A percentile compares a stretch with the other conserved stretches of the same genome.
Evolutionary conservation across 2,113 vertebrate species (phyloP).

Genomic region (Cephalopholis sonnerati): DNA sequence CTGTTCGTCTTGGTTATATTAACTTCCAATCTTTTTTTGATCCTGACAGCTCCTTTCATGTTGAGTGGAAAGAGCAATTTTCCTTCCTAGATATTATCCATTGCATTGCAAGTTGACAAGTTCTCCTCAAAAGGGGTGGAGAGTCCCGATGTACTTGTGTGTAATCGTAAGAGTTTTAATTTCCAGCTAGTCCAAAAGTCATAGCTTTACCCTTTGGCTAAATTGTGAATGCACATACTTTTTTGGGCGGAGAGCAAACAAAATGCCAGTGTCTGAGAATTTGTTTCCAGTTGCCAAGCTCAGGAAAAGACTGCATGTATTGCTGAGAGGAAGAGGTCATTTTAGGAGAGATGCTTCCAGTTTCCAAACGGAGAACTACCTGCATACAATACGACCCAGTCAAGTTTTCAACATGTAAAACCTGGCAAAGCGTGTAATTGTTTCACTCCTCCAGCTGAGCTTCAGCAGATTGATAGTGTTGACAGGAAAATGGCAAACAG

Average conservation of each 20-base stretch:
- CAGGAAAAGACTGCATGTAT: conserved; percentile 23
- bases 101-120: conserved; percentile 26
- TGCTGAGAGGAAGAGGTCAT: conserved; percentile 25
- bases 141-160: neutral
- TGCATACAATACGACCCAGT: conserved; percentile 46
- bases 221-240: conserved; percentile 30
- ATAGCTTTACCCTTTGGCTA: conserved; percentile 16
- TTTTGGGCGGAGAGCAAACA: conserved; percentile 25
- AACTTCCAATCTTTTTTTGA: conserved; percentile 15
- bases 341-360: conserved; percentile 34
- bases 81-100: conserved; percentile 3
- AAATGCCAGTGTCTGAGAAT: conserved; percentile 25
- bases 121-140: neutral
- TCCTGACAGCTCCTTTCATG: conserved; percentile 43
- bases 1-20: conserved; percentile 21
- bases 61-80: conserved; percentile 37
- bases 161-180: conserved; percentile 30
- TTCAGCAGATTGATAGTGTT: conserved; percentile 55
- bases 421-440: conserved; percentile 77
- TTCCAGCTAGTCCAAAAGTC: conserved; percentile 26
- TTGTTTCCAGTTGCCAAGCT: conserved; percentile 38
- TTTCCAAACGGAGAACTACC: conserved; percentile 34
- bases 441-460: conserved; percentile 69
- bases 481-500: conserved; percentile 51
- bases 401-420: conserved; percentile 64